phyloP scores from a whole-genome alignment of 1,140 invertebrate species.

The Streblospio benedicti region DNA sequence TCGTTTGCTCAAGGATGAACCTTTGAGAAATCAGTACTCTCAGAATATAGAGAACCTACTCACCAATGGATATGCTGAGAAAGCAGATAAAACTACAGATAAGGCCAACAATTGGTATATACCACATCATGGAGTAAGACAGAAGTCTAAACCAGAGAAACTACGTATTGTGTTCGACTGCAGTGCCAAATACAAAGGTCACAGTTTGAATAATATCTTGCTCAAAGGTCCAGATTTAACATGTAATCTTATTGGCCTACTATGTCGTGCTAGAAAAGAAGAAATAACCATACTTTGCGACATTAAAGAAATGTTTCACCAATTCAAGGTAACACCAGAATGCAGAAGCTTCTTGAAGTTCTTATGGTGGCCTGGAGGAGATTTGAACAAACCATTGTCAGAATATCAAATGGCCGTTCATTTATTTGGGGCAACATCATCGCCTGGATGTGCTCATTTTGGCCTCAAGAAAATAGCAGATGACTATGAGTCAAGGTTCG shows the following conservation, averaged over 20 bases:
- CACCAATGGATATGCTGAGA: neutral
- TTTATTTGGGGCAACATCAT: slow-evolving; percentile 21
- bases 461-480: slow-evolving; percentile 17
- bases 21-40: neutral
- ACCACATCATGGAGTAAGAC: slow-evolving; percentile 22
- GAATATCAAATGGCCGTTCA: slow-evolving; percentile 20
- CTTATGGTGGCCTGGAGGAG: slow-evolving; percentile 19
- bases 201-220: slow-evolving; percentile 28
- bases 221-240: slow-evolving; percentile 40
- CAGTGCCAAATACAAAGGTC: slow-evolving; percentile 18
- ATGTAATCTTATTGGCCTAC: slow-evolving; percentile 23
- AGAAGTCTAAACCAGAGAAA: slow-evolving; percentile 20
- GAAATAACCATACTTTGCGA: slow-evolving; percentile 21
- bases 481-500: neutral
- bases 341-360: slow-evolving; percentile 18
- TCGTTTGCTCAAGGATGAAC: neutral
- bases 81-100: neutral
- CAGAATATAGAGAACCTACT: neutral
- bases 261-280: slow-evolving; percentile 23
- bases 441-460: slow-evolving; percentile 17
- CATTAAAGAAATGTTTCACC: slow-evolving; percentile 24
- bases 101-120: slow-evolving; percentile 18
- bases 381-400: slow-evolving; percentile 6
- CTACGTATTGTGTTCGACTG: slow-evolving; percentile 26
- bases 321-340: slow-evolving; percentile 12